Evolutionary conservation across 2,113 vertebrate genomes (phyloP).

Genomic region (Aythya baeri): DNA sequence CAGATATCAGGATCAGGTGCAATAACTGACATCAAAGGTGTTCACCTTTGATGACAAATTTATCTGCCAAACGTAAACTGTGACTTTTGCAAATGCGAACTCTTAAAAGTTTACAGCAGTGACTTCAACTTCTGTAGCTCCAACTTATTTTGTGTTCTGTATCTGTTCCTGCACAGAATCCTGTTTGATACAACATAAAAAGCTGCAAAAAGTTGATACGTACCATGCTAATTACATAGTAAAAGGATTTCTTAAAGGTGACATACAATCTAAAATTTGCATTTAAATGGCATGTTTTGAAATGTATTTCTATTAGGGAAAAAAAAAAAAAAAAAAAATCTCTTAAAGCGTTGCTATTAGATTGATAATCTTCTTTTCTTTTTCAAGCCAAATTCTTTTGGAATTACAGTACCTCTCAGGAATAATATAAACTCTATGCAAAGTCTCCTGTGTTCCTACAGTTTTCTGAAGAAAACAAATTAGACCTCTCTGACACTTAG

Average conservation of each 20-base stretch:
- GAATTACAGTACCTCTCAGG: background rate
- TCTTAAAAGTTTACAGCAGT: background rate
- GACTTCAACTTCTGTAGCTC: background rate
- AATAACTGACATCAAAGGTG: background rate
- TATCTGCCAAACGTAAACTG: background rate
- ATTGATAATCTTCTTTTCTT: background rate
- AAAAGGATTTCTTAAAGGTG: background rate
- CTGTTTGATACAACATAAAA: background rate
- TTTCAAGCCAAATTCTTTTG: background rate
- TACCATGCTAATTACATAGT: background rate
- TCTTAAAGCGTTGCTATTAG: background rate
- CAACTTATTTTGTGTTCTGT: background rate
- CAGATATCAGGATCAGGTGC: rapidly evolving
- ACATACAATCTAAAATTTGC: background rate
- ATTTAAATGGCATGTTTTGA: background rate
- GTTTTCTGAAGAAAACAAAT: background rate
- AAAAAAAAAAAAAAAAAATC: conserved; percentile 1
- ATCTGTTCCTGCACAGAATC: background rate
- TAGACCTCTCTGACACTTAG: background rate
- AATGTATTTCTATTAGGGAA: background rate
- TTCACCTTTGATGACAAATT: background rate
- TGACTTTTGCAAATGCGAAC: background rate
- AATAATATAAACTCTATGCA: background rate
- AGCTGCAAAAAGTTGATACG: background rate
- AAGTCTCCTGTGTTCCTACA: background rate